A percentile compares a stretch with the other conserved stretches of the same genome.
Evolutionary conservation across 2,797 vertebrate species (phyloP).

Genomic region (Cossypha dichroa): DNA sequence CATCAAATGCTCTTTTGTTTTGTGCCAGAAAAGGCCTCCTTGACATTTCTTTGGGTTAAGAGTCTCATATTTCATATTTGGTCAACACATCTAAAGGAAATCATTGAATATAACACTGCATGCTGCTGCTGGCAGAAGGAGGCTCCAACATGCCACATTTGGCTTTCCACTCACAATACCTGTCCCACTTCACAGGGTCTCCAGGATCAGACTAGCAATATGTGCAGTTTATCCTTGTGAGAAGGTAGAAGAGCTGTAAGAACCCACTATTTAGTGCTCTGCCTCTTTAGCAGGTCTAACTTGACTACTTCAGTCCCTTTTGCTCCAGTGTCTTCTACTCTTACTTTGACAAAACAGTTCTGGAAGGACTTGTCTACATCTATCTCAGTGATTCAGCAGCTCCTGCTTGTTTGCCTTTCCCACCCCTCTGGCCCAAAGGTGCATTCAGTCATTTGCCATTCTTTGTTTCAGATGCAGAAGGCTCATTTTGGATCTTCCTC

Average conservation of each 20-base stretch:
- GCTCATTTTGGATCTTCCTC: not conserved
- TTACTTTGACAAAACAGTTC: not conserved
- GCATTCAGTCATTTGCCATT: not conserved
- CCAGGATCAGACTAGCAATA: not conserved
- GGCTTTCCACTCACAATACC: not conserved
- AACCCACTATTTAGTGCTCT: not conserved
- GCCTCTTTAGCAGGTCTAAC: not conserved
- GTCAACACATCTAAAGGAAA: not conserved
- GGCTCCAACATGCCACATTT: not conserved
- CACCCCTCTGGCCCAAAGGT: not conserved
- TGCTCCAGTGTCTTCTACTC: not conserved
- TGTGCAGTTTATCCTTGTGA: not conserved
- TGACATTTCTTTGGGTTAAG: fast-evolving
- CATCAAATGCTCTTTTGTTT: not conserved
- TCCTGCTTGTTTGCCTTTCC: not conserved
- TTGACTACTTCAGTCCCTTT: not conserved
- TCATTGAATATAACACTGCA: not conserved
- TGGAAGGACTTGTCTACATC: not conserved
- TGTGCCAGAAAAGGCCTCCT: not conserved
- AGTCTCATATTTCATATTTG: not conserved
- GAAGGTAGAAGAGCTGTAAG: not conserved
- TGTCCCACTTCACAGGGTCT: not conserved
- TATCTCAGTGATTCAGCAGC: not conserved
- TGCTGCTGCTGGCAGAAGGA: not conserved
- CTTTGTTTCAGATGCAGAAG: not conserved